Evolutionary conservation across 2,113 vertebrate genomes (phyloP), one percentile per base, ranked within the genome.

Genomic region (Prochilodus magdalenae): DNA sequence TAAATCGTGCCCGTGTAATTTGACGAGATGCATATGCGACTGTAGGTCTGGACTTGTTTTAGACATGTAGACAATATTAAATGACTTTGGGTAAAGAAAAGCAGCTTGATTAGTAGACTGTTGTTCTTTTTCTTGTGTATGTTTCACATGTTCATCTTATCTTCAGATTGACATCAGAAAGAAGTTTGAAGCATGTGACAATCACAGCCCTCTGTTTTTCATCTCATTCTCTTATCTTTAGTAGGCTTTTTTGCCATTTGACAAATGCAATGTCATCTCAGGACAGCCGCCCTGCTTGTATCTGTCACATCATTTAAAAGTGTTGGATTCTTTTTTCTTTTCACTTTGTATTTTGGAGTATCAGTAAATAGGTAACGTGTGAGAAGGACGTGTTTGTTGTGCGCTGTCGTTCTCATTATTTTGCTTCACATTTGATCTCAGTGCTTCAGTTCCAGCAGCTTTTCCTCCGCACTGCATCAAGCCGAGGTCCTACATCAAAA

Each of bases 291-390:
- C 87, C 85, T 88, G 88, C 92, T 92, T 91, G 89, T 90, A 91
- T 89, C 86, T 87, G 85, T 91, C 81, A 87, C 77, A 71, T 79
- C 75, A 47, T 85, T 87, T 91, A 91, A 91, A 92, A 86, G 90
- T 87, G 87, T 87, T 78, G 84, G 85, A 87, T 92, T 91, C 87
- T 44, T 10, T 44, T 44, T 65, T 74, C 89, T 90, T 77, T 73
- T 82, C 82, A 82, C 90, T 88, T 90, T 90, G 89, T 92, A 88
- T 92, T 94, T 90, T 86, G 85, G 88, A 88, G 88, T 87, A 86
- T 89, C 87, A 90, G 91, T 91, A 89, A 89, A 92, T 89, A 86
- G 92, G 89, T 90, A 91, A 87, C 89, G 87, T 91, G 90, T 90
- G 89, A 91, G 89, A 89, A 88, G 88, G 77, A 81, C 29, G 30